Conservation (phyloP, 1,140 invertebrate species). For the Paracyclopina nana region DNA sequence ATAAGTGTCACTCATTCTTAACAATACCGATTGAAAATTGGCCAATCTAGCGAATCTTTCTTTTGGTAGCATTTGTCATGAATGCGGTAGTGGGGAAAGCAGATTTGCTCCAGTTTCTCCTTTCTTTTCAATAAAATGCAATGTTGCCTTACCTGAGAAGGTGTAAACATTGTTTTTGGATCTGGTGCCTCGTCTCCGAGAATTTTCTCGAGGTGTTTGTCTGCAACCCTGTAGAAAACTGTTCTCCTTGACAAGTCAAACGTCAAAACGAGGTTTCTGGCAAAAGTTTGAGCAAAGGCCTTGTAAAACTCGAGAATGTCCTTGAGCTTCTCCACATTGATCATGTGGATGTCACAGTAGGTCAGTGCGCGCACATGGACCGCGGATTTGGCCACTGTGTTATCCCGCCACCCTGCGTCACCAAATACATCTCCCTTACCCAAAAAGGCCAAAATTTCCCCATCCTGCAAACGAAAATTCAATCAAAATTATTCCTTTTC, state of each 20-base stretch:
- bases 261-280: conserved; percentile 32
- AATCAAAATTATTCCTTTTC: conserved; percentile 39
- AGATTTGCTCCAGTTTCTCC: too few relatives aligned
- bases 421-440: conserved; percentile 34
- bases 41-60: too few relatives aligned
- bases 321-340: conserved; percentile 29
- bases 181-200: not conserved
- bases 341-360: conserved; percentile 36
- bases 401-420: conserved; percentile 34
- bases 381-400: conserved; percentile 31
- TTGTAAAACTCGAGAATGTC: conserved; percentile 35
- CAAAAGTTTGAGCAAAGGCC: conserved; percentile 35
- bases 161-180: not conserved
- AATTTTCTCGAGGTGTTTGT: conserved; percentile 1
- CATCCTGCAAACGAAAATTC: conserved; percentile 33
- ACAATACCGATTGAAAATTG: too few relatives aligned
- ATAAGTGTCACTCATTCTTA: too few relatives aligned
- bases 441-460: conserved; percentile 21
- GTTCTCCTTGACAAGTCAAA: conserved; percentile 27
- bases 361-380: conserved; percentile 35
- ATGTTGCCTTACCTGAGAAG: not conserved
- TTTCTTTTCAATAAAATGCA: not conserved
- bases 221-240: conserved; percentile 11
- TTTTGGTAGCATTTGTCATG: too few relatives aligned
- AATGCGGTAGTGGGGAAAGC: too few relatives aligned